These are phyloP conservation scores for Sicus ferrugineus DNA, from an alignment of 2,888 invertebrate species.

Conservation along the genomic window DNA sequence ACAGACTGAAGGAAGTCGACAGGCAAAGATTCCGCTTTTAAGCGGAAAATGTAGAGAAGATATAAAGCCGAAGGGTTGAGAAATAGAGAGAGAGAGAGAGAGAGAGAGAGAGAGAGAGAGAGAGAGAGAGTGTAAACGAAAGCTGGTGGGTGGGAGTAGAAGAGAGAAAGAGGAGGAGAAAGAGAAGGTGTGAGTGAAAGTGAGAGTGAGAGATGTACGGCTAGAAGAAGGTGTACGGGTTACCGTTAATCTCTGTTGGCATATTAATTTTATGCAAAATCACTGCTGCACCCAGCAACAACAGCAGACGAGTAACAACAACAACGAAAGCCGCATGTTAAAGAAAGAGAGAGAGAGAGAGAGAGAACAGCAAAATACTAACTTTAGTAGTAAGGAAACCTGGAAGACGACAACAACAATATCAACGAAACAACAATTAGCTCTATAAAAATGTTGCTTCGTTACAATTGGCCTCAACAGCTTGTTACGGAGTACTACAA, in stretches of 20 bases:
- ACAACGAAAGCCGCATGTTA: background rate
- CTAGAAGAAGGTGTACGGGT: background rate
- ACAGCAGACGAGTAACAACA: background rate
- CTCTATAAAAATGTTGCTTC: too few relatives aligned
- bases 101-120: background rate
- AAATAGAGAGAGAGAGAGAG: background rate
- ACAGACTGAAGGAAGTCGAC: background rate
- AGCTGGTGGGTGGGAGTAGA: too few relatives aligned
- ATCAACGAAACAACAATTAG: too few relatives aligned
- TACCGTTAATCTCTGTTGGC: background rate
- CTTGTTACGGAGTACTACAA: too few relatives aligned
- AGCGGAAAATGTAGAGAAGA: background rate
- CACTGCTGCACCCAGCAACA: background rate
- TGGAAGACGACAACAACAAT: too few relatives aligned
- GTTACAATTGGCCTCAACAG: too few relatives aligned
- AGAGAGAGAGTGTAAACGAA: too few relatives aligned
- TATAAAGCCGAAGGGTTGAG: background rate
- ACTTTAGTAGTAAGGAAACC: too few relatives aligned
- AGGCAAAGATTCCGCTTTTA: constrained; percentile 5
- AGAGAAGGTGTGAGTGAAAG: background rate
- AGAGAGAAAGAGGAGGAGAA: background rate
- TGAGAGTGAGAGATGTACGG: background rate
- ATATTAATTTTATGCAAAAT: background rate
- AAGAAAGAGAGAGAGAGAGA: too few relatives aligned
- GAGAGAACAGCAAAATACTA: too few relatives aligned